A percentile compares a stretch with the other conserved stretches of the same genome.
Evolutionary conservation across 2,888 invertebrate genomes (phyloP).

Genomic region (Apantesis nais): DNA sequence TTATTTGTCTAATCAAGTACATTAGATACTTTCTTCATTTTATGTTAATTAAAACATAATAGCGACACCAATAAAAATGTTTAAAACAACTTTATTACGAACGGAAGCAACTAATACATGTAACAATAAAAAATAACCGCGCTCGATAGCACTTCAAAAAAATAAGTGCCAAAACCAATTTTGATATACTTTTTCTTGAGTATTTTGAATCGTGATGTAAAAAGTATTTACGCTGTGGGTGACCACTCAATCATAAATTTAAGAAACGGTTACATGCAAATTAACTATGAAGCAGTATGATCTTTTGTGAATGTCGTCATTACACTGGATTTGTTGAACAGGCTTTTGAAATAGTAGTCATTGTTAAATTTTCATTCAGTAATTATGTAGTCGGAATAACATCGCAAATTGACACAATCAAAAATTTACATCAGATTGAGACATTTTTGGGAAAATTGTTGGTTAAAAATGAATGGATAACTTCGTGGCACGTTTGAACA

Average conservation of each 20-base stretch:
- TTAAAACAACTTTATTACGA: background rate
- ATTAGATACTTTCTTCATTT: no score
- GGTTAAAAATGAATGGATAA: background rate
- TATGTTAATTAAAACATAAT: background rate
- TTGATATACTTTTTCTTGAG: no score
- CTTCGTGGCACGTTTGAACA: background rate
- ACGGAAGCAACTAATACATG: background rate
- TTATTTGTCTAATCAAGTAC: no score
- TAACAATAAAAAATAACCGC: background rate
- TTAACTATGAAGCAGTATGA: background rate
- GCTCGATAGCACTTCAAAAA: background rate
- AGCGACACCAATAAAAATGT: background rate
- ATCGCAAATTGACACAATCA: background rate
- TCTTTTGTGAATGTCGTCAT: background rate
- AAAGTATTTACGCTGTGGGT: constrained; percentile 7
- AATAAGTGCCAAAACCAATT: no score
- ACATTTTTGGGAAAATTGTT: background rate
- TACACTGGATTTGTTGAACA: background rate
- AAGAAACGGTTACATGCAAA: constrained; percentile 15
- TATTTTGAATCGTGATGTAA: no score
- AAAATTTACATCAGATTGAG: background rate
- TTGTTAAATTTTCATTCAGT: background rate
- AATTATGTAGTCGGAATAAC: background rate
- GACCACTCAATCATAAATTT: constrained; percentile 26
- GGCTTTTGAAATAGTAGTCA: background rate